A percentile compares a stretch with the other conserved stretches of the same genome.
phyloP scores from a whole-genome alignment of 2,797 vertebrate genomes.

The Xenentodon cancila region DNA sequence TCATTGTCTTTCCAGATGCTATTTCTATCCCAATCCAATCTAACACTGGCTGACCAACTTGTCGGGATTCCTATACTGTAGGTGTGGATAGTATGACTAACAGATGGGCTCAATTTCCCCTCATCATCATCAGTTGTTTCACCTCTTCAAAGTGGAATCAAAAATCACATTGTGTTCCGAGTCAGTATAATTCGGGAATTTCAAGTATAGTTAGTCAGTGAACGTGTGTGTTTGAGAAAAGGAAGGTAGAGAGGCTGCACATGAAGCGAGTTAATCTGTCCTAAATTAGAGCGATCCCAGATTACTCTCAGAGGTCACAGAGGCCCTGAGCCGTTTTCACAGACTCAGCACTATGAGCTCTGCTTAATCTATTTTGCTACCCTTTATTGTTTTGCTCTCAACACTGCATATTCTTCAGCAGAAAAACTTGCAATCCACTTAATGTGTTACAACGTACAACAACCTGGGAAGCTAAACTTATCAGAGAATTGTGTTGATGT shows the following conservation, averaged over 20 bases:
- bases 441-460: neutral
- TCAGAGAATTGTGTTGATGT: neutral
- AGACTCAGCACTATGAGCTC: constrained; percentile 73
- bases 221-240: constrained; percentile 16
- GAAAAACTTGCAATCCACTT: constrained; percentile 16
- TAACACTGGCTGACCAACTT: constrained; percentile 12
- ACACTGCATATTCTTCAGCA: neutral
- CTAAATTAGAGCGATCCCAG: constrained; percentile 81
- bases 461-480: neutral
- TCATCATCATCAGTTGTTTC: neutral
- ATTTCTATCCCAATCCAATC: constrained; percentile 44
- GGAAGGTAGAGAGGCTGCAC: constrained; percentile 25
- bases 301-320: constrained; percentile 84
- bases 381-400: constrained; percentile 3
- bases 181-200: constrained; percentile 1
- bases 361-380: constrained; percentile 43
- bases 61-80: constrained; percentile 13
- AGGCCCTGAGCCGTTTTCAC: constrained; percentile 66
- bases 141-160: constrained; percentile 24
- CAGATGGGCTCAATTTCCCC: constrained; percentile 28
- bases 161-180: neutral
- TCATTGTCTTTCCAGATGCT: constrained; percentile 21
- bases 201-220: constrained; percentile 8
- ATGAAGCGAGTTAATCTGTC: constrained; percentile 78
- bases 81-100: constrained; percentile 36